Evolutionary conservation across 1,140 invertebrate species (phyloP).

Genomic region (Lepidurus couesii): DNA sequence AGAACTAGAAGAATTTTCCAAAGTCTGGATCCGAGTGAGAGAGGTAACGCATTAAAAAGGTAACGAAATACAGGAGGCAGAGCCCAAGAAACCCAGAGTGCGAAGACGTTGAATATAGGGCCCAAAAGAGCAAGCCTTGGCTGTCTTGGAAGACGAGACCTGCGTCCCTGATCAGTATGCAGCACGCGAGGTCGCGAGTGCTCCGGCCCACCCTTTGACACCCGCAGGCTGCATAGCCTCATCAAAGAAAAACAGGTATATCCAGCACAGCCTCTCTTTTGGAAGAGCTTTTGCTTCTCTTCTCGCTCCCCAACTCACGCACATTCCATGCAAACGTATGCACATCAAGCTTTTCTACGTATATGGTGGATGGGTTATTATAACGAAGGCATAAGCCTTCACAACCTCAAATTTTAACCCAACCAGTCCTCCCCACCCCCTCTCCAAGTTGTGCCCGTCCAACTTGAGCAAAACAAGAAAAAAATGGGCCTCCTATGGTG

Average conservation of each 20-base stretch:
- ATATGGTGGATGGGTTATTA: slow-evolving; percentile 10
- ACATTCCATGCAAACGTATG: not conserved
- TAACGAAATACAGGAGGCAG: slow-evolving; percentile 15
- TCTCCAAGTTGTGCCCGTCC: not conserved
- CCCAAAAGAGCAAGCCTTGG: not conserved
- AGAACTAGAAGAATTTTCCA: not conserved
- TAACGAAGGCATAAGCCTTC: slow-evolving; percentile 13
- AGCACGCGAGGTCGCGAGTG: slow-evolving; percentile 34
- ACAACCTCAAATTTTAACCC: slow-evolving; percentile 6
- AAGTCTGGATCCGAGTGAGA: not conserved
- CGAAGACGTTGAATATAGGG: not conserved
- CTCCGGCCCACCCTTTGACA: slow-evolving; percentile 32
- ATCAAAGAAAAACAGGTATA: slow-evolving; percentile 12
- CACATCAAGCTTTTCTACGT: not conserved
- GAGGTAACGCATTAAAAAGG: slow-evolving; percentile 26
- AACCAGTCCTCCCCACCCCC: not conserved
- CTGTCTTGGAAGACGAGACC: slow-evolving; percentile 3
- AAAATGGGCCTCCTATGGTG: slow-evolving; percentile 18
- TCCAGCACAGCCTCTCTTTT: not conserved
- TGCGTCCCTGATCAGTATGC: slow-evolving; percentile 33
- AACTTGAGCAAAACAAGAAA: slow-evolving; percentile 5
- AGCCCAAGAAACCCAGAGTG: not conserved
- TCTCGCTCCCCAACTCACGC: not conserved
- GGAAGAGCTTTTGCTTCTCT: not conserved
- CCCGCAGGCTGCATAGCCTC: slow-evolving; percentile 14